Evolutionary conservation across 2,888 invertebrate species (phyloP), one percentile per base, ranked within the genome.

Genomic region (Drosophila rubida): DNA sequence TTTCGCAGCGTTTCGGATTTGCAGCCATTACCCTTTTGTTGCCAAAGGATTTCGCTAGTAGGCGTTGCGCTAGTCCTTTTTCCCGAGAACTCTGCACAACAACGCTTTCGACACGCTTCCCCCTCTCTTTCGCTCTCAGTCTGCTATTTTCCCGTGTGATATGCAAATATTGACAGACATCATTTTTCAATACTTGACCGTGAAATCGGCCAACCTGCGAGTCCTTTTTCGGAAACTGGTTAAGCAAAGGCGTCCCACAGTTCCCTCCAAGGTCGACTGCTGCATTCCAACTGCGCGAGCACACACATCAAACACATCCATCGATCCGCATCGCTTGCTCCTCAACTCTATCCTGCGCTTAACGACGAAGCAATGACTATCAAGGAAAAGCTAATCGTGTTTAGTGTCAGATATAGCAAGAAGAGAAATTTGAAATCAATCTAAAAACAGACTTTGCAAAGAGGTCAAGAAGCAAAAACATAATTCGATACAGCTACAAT

Each of bases 11-110:
- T 72, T 50, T 45, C 78, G 86, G 88, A 89, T 90, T 89, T 89
- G 74, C 75, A 75, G 75, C 78, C 73, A 88, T 89, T 89, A 89
- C 89, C 90, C 89, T 88, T 90, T 89, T 88, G 75, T 80, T 72
- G 71, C 48, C 64, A 55, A 86, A 84, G 90, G 82, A 88, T 87
- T 59, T 67, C 13, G 69, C 19, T 53, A 32, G 73, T 54, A 70
- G 87, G 85, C 87, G 82, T 81, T 68, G 61, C 76, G 74, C 32
- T 72, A 62, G 54, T 63, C 30, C 69, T 45, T 16, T 45, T 78
- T 70, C 78, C 58, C 14, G 8, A 50, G 59, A 61, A 50, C n/a
- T 73, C 50, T 25, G 19, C 3, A 42, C 14, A 49, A 42, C 14
- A 49, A 61, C 42, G 16, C 46, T 59, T 27, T 61, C 71, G 64